These are phyloP conservation scores for Pseudoips prasinana DNA, from an alignment of 2,888 invertebrate species.

Conservation along the genomic window DNA sequence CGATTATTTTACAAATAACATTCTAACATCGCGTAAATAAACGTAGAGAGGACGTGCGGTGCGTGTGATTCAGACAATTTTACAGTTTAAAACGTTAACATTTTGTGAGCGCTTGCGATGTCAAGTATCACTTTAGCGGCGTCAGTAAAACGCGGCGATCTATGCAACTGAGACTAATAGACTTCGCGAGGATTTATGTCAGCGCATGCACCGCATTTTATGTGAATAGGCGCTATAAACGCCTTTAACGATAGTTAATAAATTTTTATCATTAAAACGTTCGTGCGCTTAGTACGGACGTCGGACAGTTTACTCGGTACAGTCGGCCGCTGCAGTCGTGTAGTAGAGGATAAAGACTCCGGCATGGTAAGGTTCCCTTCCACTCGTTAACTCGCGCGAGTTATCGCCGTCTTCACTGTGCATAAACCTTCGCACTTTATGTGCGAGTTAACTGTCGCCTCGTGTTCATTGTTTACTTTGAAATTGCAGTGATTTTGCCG, in stretches of 20 bases:
- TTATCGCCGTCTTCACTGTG: conserved; percentile 49
- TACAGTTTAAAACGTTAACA: conserved; percentile 49
- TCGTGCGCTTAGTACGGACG: conserved; percentile 20
- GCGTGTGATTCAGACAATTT: conserved; percentile 39
- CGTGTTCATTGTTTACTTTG: conserved; percentile 38
- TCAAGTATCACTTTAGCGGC: conserved; percentile 45
- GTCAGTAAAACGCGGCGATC: conserved; percentile 45
- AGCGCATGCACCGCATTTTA: conserved; percentile 61
- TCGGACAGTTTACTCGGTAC: conserved; percentile 19
- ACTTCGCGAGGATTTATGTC: conserved; percentile 64
- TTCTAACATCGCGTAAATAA: conserved; percentile 32
- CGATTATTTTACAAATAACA: conserved; percentile 6
- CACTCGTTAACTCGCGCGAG: conserved; percentile 51
- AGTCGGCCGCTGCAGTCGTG: conserved; percentile 37
- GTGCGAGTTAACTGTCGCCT: conserved; percentile 41
- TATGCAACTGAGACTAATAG: conserved; percentile 83
- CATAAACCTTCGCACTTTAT: conserved; percentile 54
- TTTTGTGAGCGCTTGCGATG: conserved; percentile 43
- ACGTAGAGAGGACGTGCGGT: conserved; percentile 37
- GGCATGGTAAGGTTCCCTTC: conserved; percentile 55
- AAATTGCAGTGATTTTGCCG: conserved; percentile 21
- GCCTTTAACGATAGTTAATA: conserved; percentile 72
- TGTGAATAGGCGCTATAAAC: conserved; percentile 67
- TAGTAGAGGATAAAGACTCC: conserved; percentile 19
- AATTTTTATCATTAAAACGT: conserved; percentile 70